These are phyloP conservation scores for Lucinisca nassula DNA, from an alignment of 2,888 invertebrate genomes.

Conservation along the genomic window DNA sequence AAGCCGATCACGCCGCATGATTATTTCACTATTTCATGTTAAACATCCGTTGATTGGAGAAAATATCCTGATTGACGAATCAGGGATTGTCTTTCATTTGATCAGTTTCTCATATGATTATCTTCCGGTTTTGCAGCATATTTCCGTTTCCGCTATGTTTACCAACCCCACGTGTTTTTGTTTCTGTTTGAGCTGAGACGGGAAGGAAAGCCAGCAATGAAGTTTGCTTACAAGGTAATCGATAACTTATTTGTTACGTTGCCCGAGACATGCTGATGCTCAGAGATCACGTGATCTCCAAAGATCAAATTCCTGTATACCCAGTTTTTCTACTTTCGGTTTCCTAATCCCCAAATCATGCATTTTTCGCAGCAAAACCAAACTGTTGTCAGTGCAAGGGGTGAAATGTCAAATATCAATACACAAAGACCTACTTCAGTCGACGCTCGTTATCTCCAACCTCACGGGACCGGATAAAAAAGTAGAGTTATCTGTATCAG, in stretches of 20 bases:
- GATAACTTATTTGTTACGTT: too few species aligned
- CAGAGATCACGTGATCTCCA: too few species aligned
- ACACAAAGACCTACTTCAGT: too few species aligned
- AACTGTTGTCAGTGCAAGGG: too few species aligned
- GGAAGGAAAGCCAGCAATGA: conserved; percentile 10
- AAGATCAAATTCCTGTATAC: too few species aligned
- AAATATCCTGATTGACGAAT: background rate
- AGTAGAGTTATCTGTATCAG: too few species aligned
- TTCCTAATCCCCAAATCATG: too few species aligned
- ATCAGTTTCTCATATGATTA: background rate
- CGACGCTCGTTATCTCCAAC: too few species aligned
- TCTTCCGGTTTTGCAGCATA: background rate
- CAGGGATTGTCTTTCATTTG: background rate
- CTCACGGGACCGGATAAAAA: too few species aligned
- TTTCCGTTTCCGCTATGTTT: background rate
- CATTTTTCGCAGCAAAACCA: too few species aligned
- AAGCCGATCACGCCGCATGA: conserved; percentile 52
- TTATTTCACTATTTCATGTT: background rate
- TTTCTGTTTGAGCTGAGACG: background rate
- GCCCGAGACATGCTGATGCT: too few species aligned
- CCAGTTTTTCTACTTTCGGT: background rate
- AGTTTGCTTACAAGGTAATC: conserved; percentile 59
- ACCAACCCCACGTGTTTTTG: background rate
- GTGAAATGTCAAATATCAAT: too few species aligned
- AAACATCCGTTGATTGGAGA: background rate